A percentile compares a stretch with the other conserved stretches of the same genome.
These are phyloP conservation scores for Papilio machaon DNA, from an alignment of 1,140 invertebrate genomes.

Conservation along the genomic window DNA sequence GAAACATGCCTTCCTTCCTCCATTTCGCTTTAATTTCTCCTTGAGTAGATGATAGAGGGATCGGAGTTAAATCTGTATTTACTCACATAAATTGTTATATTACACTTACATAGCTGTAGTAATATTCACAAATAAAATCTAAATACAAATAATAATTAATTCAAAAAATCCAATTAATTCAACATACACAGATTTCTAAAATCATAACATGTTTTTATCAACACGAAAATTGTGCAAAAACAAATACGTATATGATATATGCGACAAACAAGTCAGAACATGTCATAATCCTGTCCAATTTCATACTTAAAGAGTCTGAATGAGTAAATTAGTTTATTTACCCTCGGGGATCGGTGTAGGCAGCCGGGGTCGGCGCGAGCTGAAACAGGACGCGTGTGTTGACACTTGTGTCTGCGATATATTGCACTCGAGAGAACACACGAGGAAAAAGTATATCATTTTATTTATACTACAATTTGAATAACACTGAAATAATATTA, in stretches of 20 bases:
- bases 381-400: constrained; percentile 28
- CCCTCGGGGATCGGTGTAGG: constrained; percentile 33
- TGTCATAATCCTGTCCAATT: constrained; percentile 20
- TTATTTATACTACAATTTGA: constrained; percentile 1
- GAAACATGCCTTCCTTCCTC: neutral
- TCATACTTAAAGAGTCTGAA: constrained; percentile 34
- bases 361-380: constrained; percentile 16
- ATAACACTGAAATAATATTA: neutral
- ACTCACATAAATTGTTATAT: neutral
- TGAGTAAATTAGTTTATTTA: constrained; percentile 39
- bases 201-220: no score
- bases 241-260: neutral
- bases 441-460: neutral
- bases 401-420: constrained; percentile 15
- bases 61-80: neutral
- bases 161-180: no score
- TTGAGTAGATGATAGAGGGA: neutral
- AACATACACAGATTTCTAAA: no score
- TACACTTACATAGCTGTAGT: no score
- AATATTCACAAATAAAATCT: neutral
- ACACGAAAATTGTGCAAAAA: neutral
- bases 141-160: neutral
- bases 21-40: neutral
- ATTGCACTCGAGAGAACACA: constrained; percentile 4
- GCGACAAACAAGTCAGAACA: constrained; percentile 23